A percentile compares a stretch with the other conserved stretches of the same genome.
Conservation (phyloP, 2,888 invertebrate species). For the Apamea crenata region DNA sequence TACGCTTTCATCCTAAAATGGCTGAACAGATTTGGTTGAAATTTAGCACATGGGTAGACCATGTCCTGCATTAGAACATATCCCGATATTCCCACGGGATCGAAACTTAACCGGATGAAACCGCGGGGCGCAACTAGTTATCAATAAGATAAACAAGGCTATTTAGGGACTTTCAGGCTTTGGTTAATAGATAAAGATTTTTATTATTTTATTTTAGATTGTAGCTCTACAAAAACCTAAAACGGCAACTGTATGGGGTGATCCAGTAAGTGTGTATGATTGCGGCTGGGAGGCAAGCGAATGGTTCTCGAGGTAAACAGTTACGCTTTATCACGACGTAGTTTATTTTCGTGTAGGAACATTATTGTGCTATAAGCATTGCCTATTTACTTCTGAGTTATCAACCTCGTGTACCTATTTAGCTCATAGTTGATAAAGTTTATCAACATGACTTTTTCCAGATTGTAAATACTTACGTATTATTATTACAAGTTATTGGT, state of each 20-base stretch:
- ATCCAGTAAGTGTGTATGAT: conserved; percentile 91
- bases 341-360: background rate
- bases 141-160: conserved; percentile 9
- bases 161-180: background rate
- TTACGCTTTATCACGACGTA: conserved; percentile 8
- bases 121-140: background rate
- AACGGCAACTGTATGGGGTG: conserved; percentile 90
- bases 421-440: conserved; percentile 33
- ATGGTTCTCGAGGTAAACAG: conserved; percentile 92
- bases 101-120: background rate
- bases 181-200: background rate
- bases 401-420: conserved; percentile 23
- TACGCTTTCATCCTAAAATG: too few species aligned
- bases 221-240: conserved; percentile 75
- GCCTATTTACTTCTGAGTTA: conserved; percentile 31
- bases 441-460: conserved; percentile 42
- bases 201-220: conserved; percentile 70
- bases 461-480: conserved; percentile 1
- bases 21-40: background rate
- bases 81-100: too few species aligned
- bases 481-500: background rate
- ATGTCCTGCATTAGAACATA: background rate
- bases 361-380: conserved; percentile 3
- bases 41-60: background rate
- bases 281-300: conserved; percentile 93